Base-by-base conservation (phyloP, 2,113 vertebrate genomes). In the Sinocyclocheilus anshuiensis region DNA sequence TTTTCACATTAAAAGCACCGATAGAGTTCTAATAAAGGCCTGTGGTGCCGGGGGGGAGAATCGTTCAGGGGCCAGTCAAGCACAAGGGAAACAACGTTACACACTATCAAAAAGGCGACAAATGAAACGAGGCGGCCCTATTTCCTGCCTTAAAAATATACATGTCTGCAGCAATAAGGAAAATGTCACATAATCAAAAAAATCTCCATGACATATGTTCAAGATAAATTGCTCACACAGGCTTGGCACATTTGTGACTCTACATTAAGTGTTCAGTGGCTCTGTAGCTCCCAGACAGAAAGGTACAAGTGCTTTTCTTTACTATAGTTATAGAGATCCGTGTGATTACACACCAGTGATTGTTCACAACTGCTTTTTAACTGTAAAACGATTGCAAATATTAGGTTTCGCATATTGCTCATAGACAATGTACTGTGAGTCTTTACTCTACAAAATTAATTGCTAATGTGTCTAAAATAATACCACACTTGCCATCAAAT, bases 1-100 rank as follows among this genome's bases (percentile, higher is more conserved):
- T 92, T 95, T 94, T 94, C 91, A 92, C 92, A 94, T 94, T 95
- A 94, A 94, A 93, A 94, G 90, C 90, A 92, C 89, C 91, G 92
- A 94, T 93, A 93, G 91, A 94, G 94, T 93, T 93, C 93, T 93
- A 94, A 94, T 93, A 94, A 93, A 91, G 90, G 90, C 87, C 89
- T 85, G 83, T 76, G 72, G 91, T 48, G 92, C 94, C 93, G 75
- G 61, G 72, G 93, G 94, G 93, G 91, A 92, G 88, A 89, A 90
- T 87, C 87, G 90, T 92, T 89, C 88, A 90, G 88, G 92, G 88
- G 91, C 91, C 86, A 94, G 92, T 94, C 84, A 84, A 84, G 88
- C 81, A 69, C 83, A 76, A 81, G 78, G 77, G 84, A 87, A 86
- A 87, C 15, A 84, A 67, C 86, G 77, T 8, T 86, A 84, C 76